Evolutionary conservation across 2,888 invertebrate genomes (phyloP).

Genomic region (Limnephilus lunatus): DNA sequence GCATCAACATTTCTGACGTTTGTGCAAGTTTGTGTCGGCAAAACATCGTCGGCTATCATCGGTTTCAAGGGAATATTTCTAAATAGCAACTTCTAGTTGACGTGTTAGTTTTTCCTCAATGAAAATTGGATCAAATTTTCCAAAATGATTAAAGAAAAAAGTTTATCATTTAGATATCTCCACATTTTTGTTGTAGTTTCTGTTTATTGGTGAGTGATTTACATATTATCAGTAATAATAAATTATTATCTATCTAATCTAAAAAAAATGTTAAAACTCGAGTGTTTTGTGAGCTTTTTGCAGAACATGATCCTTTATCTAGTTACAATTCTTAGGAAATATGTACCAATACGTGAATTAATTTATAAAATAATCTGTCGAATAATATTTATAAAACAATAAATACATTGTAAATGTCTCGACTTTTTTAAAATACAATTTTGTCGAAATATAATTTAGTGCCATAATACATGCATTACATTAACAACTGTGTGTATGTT

Average conservation of each 20-base stretch:
- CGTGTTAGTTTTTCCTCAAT: not conserved
- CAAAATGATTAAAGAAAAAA: constrained; percentile 57
- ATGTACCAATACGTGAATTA: not conserved
- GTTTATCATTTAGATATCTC: constrained; percentile 77
- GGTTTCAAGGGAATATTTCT: not conserved
- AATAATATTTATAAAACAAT: not conserved
- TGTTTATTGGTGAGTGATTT: constrained; percentile 83
- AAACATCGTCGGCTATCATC: not conserved
- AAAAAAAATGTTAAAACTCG: no score
- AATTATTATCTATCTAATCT: not conserved
- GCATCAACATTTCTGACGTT: not conserved
- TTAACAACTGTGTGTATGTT: not conserved
- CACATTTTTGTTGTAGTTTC: constrained; percentile 86
- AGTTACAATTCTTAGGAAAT: not conserved
- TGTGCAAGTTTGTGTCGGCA: not conserved
- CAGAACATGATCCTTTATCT: not conserved
- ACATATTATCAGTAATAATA: not conserved
- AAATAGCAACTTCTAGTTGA: not conserved
- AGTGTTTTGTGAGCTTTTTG: not conserved
- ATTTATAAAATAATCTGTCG: not conserved
- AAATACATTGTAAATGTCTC: not conserved
- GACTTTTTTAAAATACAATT: not conserved
- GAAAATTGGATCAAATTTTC: constrained; percentile 13
- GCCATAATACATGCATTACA: not conserved
- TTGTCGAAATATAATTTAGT: not conserved